phyloP scores from a whole-genome alignment of 1,140 invertebrate genomes.

The Bombus consobrinus region DNA sequence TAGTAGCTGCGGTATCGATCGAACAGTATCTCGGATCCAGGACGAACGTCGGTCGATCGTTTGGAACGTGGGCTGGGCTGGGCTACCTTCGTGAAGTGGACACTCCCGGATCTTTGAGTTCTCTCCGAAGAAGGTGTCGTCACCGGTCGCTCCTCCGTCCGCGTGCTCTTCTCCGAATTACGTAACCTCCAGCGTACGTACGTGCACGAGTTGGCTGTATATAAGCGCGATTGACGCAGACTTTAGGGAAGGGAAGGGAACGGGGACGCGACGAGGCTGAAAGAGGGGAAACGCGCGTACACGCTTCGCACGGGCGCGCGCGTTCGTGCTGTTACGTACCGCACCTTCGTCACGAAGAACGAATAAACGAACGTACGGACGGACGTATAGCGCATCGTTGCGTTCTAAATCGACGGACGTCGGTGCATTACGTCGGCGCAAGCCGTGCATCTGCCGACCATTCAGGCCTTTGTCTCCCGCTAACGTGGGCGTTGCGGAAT shows the following conservation, averaged over 20 bases:
- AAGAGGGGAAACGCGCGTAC: neutral
- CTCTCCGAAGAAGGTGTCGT: conserved; percentile 64
- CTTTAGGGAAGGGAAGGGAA: conserved; percentile 13
- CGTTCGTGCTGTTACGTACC: conserved; percentile 57
- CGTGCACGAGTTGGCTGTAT: neutral
- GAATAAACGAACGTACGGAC: conserved; percentile 62
- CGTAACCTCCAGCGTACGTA: conserved; percentile 52
- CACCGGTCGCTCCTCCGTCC: conserved; percentile 60
- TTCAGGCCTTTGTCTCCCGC: conserved; percentile 68
- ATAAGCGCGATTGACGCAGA: conserved; percentile 9
- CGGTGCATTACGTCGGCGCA: conserved; percentile 60
- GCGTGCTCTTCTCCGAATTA: conserved; percentile 71
- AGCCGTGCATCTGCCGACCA: conserved; percentile 61
- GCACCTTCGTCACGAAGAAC: conserved; percentile 72
- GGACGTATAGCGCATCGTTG: conserved; percentile 48
- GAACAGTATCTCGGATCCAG: neutral
- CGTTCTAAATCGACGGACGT: conserved; percentile 69
- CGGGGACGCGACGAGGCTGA: neutral
- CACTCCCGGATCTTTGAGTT: conserved; percentile 68
- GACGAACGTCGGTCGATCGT: neutral
- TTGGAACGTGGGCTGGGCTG: conserved; percentile 59
- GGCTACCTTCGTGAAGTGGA: conserved; percentile 59
- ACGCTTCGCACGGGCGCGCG: conserved; percentile 12
- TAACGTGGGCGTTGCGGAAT: conserved; percentile 68
- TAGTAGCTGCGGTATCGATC: neutral